phyloP scores from a whole-genome alignment of 1,140 invertebrate species.

The Alviniconcha marisindica region DNA sequence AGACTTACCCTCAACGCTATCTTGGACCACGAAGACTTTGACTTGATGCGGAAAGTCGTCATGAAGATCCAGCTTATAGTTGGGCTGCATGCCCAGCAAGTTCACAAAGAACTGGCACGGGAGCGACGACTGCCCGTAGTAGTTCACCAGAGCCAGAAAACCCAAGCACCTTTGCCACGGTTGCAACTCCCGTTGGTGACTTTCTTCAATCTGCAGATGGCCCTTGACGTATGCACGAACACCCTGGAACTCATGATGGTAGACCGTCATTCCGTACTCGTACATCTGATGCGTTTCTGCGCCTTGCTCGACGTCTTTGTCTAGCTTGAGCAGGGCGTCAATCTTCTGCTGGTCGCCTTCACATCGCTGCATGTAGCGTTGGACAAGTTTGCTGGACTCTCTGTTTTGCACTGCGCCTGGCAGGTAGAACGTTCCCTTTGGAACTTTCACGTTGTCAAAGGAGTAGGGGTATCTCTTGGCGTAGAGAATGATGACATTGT shows the following conservation, averaged over 20 bases:
- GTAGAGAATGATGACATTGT: constrained; percentile 48
- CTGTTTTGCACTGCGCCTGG: constrained; percentile 23
- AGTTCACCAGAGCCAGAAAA: constrained; percentile 54
- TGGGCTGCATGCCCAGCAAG: constrained; percentile 36
- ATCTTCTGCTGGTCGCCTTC: constrained; percentile 13
- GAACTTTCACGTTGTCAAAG: neutral
- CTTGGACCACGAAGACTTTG: constrained; percentile 49
- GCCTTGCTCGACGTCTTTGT: constrained; percentile 36
- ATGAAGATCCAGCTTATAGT: no score
- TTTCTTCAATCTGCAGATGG: constrained; percentile 11
- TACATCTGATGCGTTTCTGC: constrained; percentile 43
- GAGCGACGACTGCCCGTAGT: constrained; percentile 56
- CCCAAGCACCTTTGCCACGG: constrained; percentile 44
- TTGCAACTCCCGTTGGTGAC: constrained; percentile 13
- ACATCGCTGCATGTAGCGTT: neutral
- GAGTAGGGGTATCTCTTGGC: constrained; percentile 39
- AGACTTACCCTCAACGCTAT: constrained; percentile 39
- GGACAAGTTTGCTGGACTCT: constrained; percentile 41
- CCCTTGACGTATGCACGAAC: constrained; percentile 49
- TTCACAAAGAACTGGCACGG: constrained; percentile 54
- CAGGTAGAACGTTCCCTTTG: constrained; percentile 29
- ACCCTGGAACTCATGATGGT: constrained; percentile 47
- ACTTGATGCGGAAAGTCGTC: constrained; percentile 50
- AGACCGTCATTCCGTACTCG: constrained; percentile 53
- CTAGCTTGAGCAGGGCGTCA: neutral